Percentiles rank a stretch among this genome's conserved stretches.
Evolutionary conservation across 2,113 vertebrate species (phyloP).

Genomic region (Platichthys stellatus): DNA sequence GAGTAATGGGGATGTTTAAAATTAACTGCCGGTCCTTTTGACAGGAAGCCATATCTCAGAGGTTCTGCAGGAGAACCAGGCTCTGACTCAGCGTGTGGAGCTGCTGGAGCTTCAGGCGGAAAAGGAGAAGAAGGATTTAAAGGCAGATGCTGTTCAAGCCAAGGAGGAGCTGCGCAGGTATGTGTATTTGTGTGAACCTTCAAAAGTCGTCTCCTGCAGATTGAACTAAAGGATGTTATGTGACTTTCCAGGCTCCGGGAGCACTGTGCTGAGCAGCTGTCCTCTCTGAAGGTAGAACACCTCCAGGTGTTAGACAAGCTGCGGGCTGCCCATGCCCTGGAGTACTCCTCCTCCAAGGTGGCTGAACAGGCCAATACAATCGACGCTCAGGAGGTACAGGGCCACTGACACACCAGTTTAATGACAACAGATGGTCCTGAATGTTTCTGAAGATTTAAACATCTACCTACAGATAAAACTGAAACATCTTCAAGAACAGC

Average conservation of each 20-base stretch:
- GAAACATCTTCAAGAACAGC: slow-evolving; percentile 88
- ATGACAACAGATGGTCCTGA: background rate
- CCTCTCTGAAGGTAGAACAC: slow-evolving; percentile 84
- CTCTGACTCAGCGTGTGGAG: slow-evolving; percentile 81
- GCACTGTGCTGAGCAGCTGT: slow-evolving; percentile 78
- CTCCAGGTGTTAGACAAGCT: slow-evolving; percentile 85
- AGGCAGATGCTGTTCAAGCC: slow-evolving; percentile 68
- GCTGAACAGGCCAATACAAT: slow-evolving; percentile 87
- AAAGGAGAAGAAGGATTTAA: slow-evolving; percentile 80
- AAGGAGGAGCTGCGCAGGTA: slow-evolving; percentile 81
- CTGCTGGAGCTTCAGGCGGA: slow-evolving; percentile 79
- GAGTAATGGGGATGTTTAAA: background rate
- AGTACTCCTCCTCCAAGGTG: slow-evolving; percentile 89
- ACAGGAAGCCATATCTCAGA: slow-evolving; percentile 82
- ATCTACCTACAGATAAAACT: slow-evolving; percentile 82
- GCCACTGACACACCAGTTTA: background rate
- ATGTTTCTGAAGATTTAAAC: background rate
- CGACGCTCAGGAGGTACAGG: slow-evolving; percentile 87
- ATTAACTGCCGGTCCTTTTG: background rate
- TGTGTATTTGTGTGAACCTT: background rate
- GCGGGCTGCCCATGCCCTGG: slow-evolving; percentile 84
- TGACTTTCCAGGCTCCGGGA: slow-evolving; percentile 80
- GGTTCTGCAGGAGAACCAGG: slow-evolving; percentile 87
- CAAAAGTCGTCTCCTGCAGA: background rate
- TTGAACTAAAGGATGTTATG: background rate